Evolutionary conservation across 2,113 vertebrate species (phyloP).

Genomic region (Heterochromis multidens): DNA sequence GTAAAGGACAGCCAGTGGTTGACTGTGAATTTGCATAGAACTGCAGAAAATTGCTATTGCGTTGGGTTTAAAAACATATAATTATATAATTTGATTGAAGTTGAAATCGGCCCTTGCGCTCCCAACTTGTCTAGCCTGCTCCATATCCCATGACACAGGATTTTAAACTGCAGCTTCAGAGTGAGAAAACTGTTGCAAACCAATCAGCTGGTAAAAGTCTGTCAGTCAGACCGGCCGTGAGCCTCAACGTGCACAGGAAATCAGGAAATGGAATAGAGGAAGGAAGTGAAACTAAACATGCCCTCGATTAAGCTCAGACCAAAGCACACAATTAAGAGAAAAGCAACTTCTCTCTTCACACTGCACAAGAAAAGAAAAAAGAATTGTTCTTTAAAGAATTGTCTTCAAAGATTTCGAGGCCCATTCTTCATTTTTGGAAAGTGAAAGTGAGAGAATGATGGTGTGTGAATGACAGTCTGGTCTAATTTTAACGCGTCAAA

Average conservation of each 20-base stretch:
- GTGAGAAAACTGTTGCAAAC: neutral
- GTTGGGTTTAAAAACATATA: neutral
- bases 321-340: constrained; percentile 23
- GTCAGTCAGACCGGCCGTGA: neutral
- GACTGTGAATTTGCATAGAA: neutral
- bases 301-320: constrained; percentile 33
- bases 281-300: constrained; percentile 76
- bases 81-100: neutral
- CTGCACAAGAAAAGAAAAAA: neutral
- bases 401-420: neutral
- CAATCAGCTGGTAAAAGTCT: neutral
- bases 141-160: constrained; percentile 2
- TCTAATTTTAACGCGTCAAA: constrained; percentile 9
- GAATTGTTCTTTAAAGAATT: neutral
- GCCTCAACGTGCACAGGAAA: constrained; percentile 58
- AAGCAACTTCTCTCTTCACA: neutral
- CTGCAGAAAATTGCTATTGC: neutral
- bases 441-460: neutral
- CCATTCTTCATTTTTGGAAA: constrained; percentile 1
- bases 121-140: neutral
- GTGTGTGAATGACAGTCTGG: neutral
- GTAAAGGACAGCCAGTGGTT: neutral
- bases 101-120: neutral
- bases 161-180: constrained; percentile 1
- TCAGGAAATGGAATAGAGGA: constrained; percentile 77